Evolutionary conservation across 2,113 vertebrate species (phyloP).

Genomic region (Ursus arctos): DNA sequence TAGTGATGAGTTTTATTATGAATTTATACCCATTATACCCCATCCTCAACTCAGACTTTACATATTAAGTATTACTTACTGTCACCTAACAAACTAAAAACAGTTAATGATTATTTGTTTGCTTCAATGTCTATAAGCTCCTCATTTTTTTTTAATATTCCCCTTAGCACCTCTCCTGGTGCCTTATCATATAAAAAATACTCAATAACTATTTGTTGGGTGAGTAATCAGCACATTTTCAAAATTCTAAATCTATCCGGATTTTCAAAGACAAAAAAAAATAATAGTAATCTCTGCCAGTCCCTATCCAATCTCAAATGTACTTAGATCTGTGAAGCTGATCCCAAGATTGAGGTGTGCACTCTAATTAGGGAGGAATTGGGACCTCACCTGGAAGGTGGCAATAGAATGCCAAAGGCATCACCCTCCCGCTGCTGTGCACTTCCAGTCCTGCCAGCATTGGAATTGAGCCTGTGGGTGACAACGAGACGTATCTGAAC

Average conservation of each 20-base stretch:
- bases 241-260: constrained; percentile 32
- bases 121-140: constrained; percentile 22
- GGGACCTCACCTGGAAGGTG: background rate
- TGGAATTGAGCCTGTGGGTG: background rate
- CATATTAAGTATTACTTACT: background rate
- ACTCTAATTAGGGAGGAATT: background rate
- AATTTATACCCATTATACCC: background rate
- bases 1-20: background rate
- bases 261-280: background rate
- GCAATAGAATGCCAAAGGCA: background rate
- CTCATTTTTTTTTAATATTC: background rate
- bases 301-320: background rate
- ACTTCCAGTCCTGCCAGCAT: background rate
- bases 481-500: background rate
- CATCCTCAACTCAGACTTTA: background rate
- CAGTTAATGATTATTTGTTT: constrained; percentile 30
- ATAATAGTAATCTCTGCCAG: background rate
- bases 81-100: constrained; percentile 46
- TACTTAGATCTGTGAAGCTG: background rate
- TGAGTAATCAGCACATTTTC: background rate
- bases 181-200: background rate
- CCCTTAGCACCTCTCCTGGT: background rate
- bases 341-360: background rate
- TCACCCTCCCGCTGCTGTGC: background rate
- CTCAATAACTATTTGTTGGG: background rate